Evolutionary conservation across 2,113 vertebrate genomes (phyloP).

Genomic region (Dicaeum eximium): DNA sequence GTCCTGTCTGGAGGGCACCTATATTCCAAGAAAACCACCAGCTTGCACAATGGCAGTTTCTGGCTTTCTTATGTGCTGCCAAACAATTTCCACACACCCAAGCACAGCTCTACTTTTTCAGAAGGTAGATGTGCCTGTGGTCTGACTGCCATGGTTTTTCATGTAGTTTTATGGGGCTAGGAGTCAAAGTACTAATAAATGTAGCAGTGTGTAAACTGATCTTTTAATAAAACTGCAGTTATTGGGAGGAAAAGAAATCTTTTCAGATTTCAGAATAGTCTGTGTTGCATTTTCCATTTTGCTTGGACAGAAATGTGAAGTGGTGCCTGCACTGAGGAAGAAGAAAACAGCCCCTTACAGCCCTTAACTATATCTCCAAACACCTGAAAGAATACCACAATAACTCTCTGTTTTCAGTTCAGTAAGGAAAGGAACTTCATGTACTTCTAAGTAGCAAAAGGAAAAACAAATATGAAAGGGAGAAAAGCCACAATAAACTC

Average conservation of each 20-base stretch:
- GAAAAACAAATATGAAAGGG: neutral
- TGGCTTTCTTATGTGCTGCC: neutral
- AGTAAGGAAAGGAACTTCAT: neutral
- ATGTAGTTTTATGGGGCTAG: neutral
- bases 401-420: neutral
- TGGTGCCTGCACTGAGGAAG: neutral
- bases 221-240: conserved; percentile 40
- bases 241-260: neutral
- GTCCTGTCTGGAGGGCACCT: neutral
- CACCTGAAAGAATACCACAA: conserved; percentile 33
- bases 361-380: neutral
- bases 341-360: neutral
- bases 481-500: conserved; percentile 4
- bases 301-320: conserved; percentile 22
- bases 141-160: neutral
- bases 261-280: neutral
- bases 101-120: neutral
- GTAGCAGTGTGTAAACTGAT: conserved; percentile 4
- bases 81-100: neutral
- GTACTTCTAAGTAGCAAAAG: neutral
- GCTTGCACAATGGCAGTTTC: neutral
- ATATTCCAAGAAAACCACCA: neutral
- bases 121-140: neutral
- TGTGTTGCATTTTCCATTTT: conserved; percentile 23
- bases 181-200: conserved; percentile 17